Base-by-base conservation (phyloP, 2,888 invertebrate species). In the Drosophila kambysellisi region DNA sequence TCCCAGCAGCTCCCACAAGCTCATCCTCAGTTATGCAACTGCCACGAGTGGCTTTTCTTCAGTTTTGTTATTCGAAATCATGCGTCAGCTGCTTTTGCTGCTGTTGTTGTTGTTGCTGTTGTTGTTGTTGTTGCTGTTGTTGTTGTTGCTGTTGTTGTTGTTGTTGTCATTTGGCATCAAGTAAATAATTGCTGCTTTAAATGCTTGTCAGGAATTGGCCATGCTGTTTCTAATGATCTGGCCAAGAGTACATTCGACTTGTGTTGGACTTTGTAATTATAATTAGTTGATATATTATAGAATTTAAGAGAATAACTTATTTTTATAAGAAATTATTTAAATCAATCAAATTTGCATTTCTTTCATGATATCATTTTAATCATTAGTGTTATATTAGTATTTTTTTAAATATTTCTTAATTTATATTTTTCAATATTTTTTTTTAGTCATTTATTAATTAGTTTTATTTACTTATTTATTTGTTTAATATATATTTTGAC, bases 121-220 rank as follows among this genome's bases (percentile, higher is more conserved):
- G 50, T 15, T 67, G 56, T 20, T 54, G 12, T 29, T 69, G 50
- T 15, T 67, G 56, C 68, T 83, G 70, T 78, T 85, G 79, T 80
- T 89, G 80, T 84, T 69, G 50, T 15, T 67, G 56, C 20, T 54
- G 12, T 29, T 69, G 50, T 15, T 67, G 56, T 68, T 83, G 70
- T 78, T 85, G 79, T 80, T 89, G 80, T 84, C 89, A 86, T 83
- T 83, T 79, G 82, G 81, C 80, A 87, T 89, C 87, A 84, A 86
- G 86, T 82, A 91, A 91, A 91, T 92, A 92, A 92, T 91, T 91
- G 91, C 89, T 91, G 86, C 74, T 91, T 91, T 87, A 91, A 91
- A 91, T 91, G 90, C 91, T 89, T 74, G 88, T 91, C 92, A 91
- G 91, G 88, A 74, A 66, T 71, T 72, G 70, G 56, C 46, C 70